These are phyloP conservation scores for Bubalus kerabau DNA, from an alignment of 2,113 vertebrate species.

Conservation along the genomic window DNA sequence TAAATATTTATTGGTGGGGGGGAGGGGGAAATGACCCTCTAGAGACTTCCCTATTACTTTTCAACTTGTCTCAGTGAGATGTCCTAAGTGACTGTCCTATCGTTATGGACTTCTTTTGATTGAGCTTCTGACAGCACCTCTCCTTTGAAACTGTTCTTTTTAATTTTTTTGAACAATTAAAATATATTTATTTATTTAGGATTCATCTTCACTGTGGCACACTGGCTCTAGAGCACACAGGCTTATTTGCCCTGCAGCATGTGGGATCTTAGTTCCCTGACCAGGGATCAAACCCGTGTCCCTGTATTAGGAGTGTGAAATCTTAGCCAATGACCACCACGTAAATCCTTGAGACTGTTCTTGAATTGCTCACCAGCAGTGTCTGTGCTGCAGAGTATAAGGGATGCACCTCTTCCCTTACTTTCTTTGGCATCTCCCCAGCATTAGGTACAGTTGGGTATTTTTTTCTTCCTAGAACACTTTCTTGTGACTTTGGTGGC, in stretches of 20 bases:
- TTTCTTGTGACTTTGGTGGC: neutral
- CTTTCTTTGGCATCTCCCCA: neutral
- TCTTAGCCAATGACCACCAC: neutral
- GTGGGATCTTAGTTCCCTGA: neutral
- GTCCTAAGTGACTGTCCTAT: neutral
- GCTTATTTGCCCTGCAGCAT: neutral
- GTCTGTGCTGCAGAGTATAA: neutral
- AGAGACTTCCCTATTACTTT: neutral
- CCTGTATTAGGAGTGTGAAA: neutral
- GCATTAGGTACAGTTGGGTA: no score
- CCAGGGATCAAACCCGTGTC: neutral
- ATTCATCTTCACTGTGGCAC: neutral
- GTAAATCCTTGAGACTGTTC: neutral
- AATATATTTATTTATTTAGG: neutral
- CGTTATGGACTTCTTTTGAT: neutral
- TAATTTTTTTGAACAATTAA: neutral
- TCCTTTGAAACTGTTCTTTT: neutral
- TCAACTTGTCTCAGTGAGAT: neutral
- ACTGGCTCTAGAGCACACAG: neutral
- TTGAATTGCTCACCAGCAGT: neutral
- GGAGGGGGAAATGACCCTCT: neutral
- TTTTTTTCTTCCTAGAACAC: neutral
- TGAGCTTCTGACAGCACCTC: neutral
- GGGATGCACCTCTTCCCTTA: neutral
- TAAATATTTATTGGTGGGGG: neutral